phyloP scores from a whole-genome alignment of 2,888 invertebrate genomes.

The Elgonia sp. region DNA sequence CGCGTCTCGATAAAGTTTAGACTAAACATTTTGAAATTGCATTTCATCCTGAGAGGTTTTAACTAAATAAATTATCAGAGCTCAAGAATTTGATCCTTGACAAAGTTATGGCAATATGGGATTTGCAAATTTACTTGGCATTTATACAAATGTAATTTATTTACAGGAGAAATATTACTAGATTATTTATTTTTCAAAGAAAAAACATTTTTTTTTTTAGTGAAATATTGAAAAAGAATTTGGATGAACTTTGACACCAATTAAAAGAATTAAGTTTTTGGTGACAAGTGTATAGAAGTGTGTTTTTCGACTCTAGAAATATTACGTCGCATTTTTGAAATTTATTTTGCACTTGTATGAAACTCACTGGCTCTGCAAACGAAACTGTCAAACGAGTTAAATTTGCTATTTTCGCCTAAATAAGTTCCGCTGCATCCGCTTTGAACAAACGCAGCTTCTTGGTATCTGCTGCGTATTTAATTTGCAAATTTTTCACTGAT shows the following conservation, averaged over 20 bases:
- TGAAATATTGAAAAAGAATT: no score
- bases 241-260: no score
- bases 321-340: not conserved
- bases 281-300: no score
- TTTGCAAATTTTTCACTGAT: conserved; percentile 15
- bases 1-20: conserved; percentile 18
- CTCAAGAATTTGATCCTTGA: not conserved
- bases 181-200: no score
- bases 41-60: not conserved
- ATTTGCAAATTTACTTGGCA: not conserved
- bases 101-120: no score
- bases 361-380: conserved; percentile 5
- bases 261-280: no score
- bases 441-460: conserved; percentile 21
- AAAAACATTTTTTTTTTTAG: no score
- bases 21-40: conserved; percentile 26
- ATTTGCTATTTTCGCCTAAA: conserved; percentile 38
- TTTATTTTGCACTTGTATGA: conserved; percentile 10
- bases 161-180: no score
- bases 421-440: conserved; percentile 8
- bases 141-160: no score
- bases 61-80: not conserved
- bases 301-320: no score
- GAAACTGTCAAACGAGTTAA: conserved; percentile 21
- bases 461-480: not conserved